Evolutionary conservation across 2,113 vertebrate genomes (phyloP).

Genomic region (Albula goreensis): DNA sequence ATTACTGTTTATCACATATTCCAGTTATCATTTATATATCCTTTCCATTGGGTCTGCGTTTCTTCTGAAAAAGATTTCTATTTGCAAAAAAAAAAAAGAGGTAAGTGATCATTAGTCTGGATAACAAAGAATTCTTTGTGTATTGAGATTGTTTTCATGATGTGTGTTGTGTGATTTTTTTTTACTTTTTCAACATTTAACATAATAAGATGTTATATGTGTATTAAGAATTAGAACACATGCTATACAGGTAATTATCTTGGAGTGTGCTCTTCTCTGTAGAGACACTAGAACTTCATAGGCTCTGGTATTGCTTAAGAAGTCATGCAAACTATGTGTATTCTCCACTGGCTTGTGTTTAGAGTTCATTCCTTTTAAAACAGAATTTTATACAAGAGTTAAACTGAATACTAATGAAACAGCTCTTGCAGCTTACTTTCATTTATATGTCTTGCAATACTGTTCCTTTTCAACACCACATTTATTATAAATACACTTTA

Average conservation of each 20-base stretch:
- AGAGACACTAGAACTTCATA: neutral
- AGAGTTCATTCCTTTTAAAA: neutral
- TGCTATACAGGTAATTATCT: neutral
- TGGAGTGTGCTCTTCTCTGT: neutral
- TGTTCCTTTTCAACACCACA: neutral
- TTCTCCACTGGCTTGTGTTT: no score
- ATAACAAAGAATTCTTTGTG: no score
- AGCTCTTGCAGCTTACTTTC: neutral
- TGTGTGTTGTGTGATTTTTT: no score
- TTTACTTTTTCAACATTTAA: no score
- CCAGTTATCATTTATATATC: no score
- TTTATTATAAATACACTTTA: neutral
- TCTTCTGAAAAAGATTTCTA: no score
- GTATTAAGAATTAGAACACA: neutral
- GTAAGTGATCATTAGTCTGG: no score
- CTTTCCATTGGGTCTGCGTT: no score
- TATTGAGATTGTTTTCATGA: no score
- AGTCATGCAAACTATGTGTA: neutral
- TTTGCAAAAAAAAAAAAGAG: no score
- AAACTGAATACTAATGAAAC: neutral
- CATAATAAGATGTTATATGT: no score
- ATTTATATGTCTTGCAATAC: neutral
- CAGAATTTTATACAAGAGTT: neutral
- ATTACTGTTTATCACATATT: neutral
- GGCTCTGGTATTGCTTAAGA: neutral